Evolutionary conservation across 92 coral and sea anemone genomes (phyloP).

Genomic region (Palythoa caribaeorum): DNA sequence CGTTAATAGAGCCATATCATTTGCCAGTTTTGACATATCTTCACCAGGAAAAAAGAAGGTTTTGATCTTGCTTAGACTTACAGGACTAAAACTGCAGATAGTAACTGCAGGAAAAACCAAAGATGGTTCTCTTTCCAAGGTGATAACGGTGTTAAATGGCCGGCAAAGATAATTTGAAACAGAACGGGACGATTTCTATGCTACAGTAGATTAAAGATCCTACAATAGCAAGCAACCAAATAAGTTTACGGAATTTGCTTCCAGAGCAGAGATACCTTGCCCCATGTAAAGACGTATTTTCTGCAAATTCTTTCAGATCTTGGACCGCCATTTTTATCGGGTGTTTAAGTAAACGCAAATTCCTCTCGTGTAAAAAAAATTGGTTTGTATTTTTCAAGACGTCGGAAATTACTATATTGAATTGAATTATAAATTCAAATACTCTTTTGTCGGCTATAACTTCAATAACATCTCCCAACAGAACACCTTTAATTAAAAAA

Average conservation of each 20-base stretch:
- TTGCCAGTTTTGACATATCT: not conserved
- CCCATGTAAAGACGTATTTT: slow-evolving; percentile 33
- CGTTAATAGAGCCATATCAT: not conserved
- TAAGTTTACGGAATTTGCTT: slow-evolving; percentile 6
- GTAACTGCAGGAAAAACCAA: slow-evolving; percentile 34
- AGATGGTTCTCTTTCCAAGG: not conserved
- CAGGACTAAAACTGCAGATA: slow-evolving; percentile 22
- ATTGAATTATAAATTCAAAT: no score
- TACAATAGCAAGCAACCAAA: slow-evolving; percentile 13
- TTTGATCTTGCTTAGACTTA: not conserved
- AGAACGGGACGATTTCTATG: not conserved
- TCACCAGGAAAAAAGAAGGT: no score
- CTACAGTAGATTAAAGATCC: slow-evolving; percentile 10
- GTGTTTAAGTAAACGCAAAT: no score
- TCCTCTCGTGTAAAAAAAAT: no score
- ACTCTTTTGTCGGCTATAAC: no score
- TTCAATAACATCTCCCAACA: no score
- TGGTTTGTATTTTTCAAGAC: no score
- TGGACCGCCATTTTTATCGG: not conserved
- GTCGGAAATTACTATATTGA: no score
- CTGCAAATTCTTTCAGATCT: slow-evolving; percentile 21
- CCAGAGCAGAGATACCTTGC: not conserved
- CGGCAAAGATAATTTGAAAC: not conserved
- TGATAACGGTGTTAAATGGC: slow-evolving; percentile 35
- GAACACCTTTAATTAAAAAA: no score